Base-by-base conservation (phyloP, 1,140 invertebrate genomes). In the Drosophila seguyi region DNA sequence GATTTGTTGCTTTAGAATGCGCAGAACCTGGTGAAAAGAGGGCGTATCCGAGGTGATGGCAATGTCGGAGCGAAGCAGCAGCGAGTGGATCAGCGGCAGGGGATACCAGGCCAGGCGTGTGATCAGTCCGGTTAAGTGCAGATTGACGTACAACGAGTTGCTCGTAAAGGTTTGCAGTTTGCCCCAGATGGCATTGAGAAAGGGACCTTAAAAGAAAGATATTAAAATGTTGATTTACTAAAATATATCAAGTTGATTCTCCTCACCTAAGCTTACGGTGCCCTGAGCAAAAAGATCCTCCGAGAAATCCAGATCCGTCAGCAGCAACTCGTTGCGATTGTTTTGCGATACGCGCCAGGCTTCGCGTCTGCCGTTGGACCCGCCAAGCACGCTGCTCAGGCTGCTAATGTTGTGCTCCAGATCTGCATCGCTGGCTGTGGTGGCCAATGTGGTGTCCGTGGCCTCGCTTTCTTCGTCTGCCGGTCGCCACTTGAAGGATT, bases 41-140 rank as follows among this genome's bases (percentile, higher is more conserved):
- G 97, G 96, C 75, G 98, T 96, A 84, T 97, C 97, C 4, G 97
- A 97, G 91, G 98, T 97, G 81, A 98, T 95, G 56, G 97, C 96
- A 56, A 98, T 95, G 61, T 96, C 96, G 68, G 97, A 95, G 91
- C 98, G 97, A 13, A 99, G 94, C 31, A 99, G 93, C 92, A 99
- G 96, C 1, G 98, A 97, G 52, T 97, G 95, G 10, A 99, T 93
- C 18, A 99, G 93, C 4, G 97, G 97, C 73, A 99, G 96, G 0
- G 98, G 96, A 93, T 98, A 98, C 44, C 96, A 95, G 5, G 97
- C 96, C 39, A 99, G 93, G 61, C 97, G 95, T 41, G 97, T 96
- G 18, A 99, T 95, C 10, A 99, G 93, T 1, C 97, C 97, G 6
- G 98, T 99, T 44, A 99, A 93, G 87, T 98, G 96, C 55, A 99